A percentile compares a stretch with the other conserved stretches of the same genome.
Evolutionary conservation across 1,140 invertebrate species (phyloP).

Genomic region (Drosophila leontia): DNA sequence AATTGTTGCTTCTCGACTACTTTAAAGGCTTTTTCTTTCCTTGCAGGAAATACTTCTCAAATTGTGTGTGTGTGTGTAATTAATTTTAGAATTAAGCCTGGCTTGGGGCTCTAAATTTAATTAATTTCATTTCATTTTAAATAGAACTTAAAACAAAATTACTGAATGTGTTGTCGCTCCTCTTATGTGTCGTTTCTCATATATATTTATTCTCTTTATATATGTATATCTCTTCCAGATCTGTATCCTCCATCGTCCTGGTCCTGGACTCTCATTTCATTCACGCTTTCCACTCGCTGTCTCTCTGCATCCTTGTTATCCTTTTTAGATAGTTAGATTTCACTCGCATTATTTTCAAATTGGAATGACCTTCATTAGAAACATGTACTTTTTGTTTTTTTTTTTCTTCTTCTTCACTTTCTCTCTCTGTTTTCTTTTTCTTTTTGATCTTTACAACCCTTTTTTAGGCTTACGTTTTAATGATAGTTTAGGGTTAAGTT

Average conservation of each 20-base stretch:
- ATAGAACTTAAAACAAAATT: conserved; percentile 83
- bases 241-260: neutral
- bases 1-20: conserved; percentile 55
- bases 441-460: conserved; percentile 66
- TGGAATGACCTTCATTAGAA: conserved; percentile 84
- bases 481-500: conserved; percentile 51
- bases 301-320: conserved; percentile 29
- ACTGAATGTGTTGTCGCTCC: conserved; percentile 70
- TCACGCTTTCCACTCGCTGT: conserved; percentile 53
- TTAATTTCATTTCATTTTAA: conserved; percentile 78
- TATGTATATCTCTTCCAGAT: too few relatives aligned
- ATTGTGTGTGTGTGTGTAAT: conserved; percentile 40
- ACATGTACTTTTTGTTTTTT: conserved; percentile 75
- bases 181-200: conserved; percentile 42
- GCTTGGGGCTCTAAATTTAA: conserved; percentile 38
- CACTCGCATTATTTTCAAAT: conserved; percentile 81
- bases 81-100: conserved; percentile 45
- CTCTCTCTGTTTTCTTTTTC: conserved; percentile 17
- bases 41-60: conserved; percentile 81
- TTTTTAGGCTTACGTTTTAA: conserved; percentile 54
- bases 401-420: conserved; percentile 19
- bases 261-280: conserved; percentile 57
- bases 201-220: conserved; percentile 28
- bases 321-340: conserved; percentile 66
- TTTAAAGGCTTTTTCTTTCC: conserved; percentile 82